A percentile compares a stretch with the other conserved stretches of the same genome.
Evolutionary conservation across 2,113 vertebrate genomes (phyloP).

Genomic region (Notechis scutatus): DNA sequence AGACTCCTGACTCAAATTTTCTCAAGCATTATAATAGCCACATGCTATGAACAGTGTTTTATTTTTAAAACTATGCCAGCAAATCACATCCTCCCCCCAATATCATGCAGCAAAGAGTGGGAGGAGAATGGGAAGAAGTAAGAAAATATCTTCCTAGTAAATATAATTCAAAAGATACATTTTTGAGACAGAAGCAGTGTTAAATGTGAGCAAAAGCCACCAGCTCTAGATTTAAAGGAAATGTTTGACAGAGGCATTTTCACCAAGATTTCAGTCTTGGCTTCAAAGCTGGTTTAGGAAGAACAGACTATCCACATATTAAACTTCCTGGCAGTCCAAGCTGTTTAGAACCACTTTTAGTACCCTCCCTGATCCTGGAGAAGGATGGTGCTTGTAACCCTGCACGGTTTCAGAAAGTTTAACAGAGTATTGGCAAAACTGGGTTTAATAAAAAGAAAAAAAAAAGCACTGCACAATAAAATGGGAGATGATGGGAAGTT

Average conservation of each 20-base stretch:
- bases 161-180: background rate
- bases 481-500: background rate
- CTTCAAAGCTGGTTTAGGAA: background rate
- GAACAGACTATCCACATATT: background rate
- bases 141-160: background rate
- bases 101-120: background rate
- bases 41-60: background rate
- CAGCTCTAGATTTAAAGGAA: background rate
- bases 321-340: slow-evolving; percentile 1
- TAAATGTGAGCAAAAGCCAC: background rate
- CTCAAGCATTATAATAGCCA: background rate
- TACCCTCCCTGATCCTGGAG: background rate
- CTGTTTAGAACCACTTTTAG: background rate
- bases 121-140: background rate
- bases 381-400: background rate
- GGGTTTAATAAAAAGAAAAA: background rate
- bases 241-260: background rate
- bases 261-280: background rate
- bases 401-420: background rate
- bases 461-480: background rate
- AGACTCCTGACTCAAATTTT: background rate
- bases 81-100: background rate
- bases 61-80: background rate
- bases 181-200: background rate
- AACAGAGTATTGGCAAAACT: background rate